Base-by-base conservation (phyloP, 2,888 invertebrate genomes). In the Epiblema foenella region DNA sequence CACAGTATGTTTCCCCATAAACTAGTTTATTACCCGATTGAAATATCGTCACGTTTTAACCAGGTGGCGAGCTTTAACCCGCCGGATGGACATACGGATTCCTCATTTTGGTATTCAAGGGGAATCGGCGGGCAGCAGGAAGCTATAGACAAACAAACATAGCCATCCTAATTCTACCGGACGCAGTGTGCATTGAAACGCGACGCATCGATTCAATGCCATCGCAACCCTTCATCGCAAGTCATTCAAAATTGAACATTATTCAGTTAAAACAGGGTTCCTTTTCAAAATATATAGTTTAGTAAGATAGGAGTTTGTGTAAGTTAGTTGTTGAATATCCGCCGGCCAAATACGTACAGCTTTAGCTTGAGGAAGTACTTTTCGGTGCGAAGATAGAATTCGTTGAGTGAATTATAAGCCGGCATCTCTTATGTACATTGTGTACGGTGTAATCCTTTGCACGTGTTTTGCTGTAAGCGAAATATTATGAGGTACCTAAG, bases 171-270 rank as follows among this genome's bases (percentile, higher is more conserved):
- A 81, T 78, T 81, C 78, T 79, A 78, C 85, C 89, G 91, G 91
- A 91, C 81, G 85, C 74, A 69, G 85, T 83, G 85, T 89, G 89
- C 89, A 88, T 89, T 89, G 88, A 88, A 85, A 86, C 85, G 80
- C 80, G 78, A 77, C 81, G 74, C 79, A 78, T 80, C 84, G 85
- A 80, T 76, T 67, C 52, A 39, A 52, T 60, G n/a, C 10, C 42
- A 17, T 18, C 59, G n/a, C 42, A 46, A 49, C n/a, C 29, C n/a
- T 2, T 1, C 2, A 17, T 49, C 17, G 5, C 60, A 0, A 2
- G 15, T 2, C 15, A 29, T 29, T 29, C 17, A 17, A 49, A 49
- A 3, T 10, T 29, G 60, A 49, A 29, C 49, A 46, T 29, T 49
- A 49, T 49, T 62, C 1, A 5, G 10, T 29, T 29, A 10, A 3